A percentile compares a stretch with the other conserved stretches of the same genome.
phyloP scores from a whole-genome alignment of 2,797 vertebrate genomes.

The Lates japonicus region DNA sequence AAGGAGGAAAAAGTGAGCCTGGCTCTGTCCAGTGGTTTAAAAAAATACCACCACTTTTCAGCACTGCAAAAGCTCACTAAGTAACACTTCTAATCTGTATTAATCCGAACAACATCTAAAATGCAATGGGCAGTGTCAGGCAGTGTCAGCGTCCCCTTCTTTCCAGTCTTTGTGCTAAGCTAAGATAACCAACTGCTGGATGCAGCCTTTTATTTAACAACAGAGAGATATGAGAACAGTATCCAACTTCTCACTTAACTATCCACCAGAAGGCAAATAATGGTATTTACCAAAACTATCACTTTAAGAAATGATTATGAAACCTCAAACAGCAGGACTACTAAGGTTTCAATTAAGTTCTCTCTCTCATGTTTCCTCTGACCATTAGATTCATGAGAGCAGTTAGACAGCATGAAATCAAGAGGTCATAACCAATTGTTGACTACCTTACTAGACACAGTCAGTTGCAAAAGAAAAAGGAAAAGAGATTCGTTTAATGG shows the following conservation, averaged over 20 bases:
- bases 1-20: not conserved
- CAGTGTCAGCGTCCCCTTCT: not conserved
- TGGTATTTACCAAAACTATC: not conserved
- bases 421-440: conserved; percentile 39
- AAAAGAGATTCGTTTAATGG: conserved; percentile 39
- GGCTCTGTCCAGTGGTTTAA: not conserved
- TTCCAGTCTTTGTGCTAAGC: not conserved
- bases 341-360: not conserved
- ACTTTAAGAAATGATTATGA: conserved; percentile 16
- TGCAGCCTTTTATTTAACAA: not conserved
- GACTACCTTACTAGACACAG: conserved; percentile 38
- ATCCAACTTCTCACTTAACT: not conserved
- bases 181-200: not conserved
- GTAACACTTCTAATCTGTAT: not conserved
- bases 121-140: not conserved
- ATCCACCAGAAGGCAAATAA: not conserved
- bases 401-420: conserved; percentile 47
- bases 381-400: conserved; percentile 35
- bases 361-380: conserved; percentile 18
- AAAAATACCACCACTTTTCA: not conserved
- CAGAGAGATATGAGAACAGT: not conserved
- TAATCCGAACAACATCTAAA: not conserved
- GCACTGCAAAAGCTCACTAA: not conserved
- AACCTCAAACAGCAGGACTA: conserved; percentile 15
- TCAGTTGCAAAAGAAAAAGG: conserved; percentile 3